Evolutionary conservation across 2,113 vertebrate genomes (phyloP), one percentile per base, ranked within the genome.

Genomic region (Thoracochromis brauschi): DNA sequence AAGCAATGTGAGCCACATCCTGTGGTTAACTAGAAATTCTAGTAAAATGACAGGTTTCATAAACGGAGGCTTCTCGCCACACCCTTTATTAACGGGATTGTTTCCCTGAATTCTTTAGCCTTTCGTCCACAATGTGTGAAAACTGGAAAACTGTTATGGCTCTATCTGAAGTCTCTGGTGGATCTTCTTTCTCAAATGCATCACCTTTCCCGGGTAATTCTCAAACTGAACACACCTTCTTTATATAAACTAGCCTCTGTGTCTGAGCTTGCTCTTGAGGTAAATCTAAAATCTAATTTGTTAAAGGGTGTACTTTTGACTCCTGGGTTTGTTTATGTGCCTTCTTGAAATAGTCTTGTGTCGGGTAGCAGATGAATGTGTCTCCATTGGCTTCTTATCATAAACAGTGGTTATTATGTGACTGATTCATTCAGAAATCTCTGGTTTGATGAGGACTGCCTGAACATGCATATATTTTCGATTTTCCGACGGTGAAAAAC

Each of bases 1-100:
- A 87, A 89, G 58, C 47, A 87, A 86, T 91, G 8, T 38, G 60
- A 90, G 85, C 94, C 93, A 93, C 93, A 94, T 95, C 95, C 94
- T 90, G 92, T 89, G 88, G 92, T 83, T 38, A 89, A 93, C 93
- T 92, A 94, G 91, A 95, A 95, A 93, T 87, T 63, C 85, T 92
- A 91, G 88, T 91, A 91, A 96, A 96, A 96, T 95, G 86, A 95
- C 65, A 92, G 91, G 94, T 93, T 95, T 92, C 85, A 86, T 82
- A 94, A 91, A 90, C 86, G 51, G 93, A 85, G 83, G 89, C 40
- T 92, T 85, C 33, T 63, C 86, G 82, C 95, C 90, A 89, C 85
- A 92, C 65, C 38, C 94, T 94, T 86, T 85, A 92, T 85, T 89
- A 92, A 93, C 90, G 47, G 79, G 47, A 84, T 85, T 73, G 63